Percentiles rank a stretch among this genome's conserved stretches.
phyloP scores from a whole-genome alignment of 2,888 invertebrate genomes.

The Parnassius mnemosyne region DNA sequence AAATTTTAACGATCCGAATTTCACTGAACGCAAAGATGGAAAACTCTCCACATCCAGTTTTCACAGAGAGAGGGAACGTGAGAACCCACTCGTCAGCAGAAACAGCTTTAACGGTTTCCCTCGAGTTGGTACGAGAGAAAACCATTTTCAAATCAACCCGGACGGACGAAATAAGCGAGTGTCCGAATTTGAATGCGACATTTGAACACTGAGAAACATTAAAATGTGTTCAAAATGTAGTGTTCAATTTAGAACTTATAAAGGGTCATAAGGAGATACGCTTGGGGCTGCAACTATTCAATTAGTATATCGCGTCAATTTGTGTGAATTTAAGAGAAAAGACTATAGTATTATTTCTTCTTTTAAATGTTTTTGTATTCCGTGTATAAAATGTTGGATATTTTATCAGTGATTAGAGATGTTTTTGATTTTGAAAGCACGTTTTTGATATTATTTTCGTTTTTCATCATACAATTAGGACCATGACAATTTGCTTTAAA shows the following conservation, averaged over 20 bases:
- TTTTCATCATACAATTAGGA: constrained; percentile 10
- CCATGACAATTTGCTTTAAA: constrained; percentile 50
- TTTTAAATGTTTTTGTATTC: constrained; percentile 1
- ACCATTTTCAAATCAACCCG: constrained; percentile 67
- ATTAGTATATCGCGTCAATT: constrained; percentile 1
- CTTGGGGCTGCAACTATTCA: constrained; percentile 8
- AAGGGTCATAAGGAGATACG: not conserved
- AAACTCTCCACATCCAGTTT: constrained; percentile 75
- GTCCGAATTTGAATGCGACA: constrained; percentile 84
- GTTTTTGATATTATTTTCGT: not conserved
- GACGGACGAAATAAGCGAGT: constrained; percentile 80
- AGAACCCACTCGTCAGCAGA: constrained; percentile 71
- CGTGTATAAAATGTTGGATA: constrained; percentile 10
- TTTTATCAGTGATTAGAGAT: constrained; percentile 4
- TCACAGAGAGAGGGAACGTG: constrained; percentile 66
- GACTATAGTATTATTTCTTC: not conserved
- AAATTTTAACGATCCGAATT: constrained; percentile 49
- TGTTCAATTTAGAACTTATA: constrained; percentile 1
- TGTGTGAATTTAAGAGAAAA: constrained; percentile 8
- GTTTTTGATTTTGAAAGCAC: constrained; percentile 9
- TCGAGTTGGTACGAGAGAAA: constrained; percentile 63
- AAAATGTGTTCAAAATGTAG: constrained; percentile 10
- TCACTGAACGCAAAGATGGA: constrained; percentile 64
- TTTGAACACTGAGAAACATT: constrained; percentile 35
- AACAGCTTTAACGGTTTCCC: constrained; percentile 77